Conservation (phyloP, 2,797 vertebrate genomes). For the Eupleurogrammus muticus region DNA sequence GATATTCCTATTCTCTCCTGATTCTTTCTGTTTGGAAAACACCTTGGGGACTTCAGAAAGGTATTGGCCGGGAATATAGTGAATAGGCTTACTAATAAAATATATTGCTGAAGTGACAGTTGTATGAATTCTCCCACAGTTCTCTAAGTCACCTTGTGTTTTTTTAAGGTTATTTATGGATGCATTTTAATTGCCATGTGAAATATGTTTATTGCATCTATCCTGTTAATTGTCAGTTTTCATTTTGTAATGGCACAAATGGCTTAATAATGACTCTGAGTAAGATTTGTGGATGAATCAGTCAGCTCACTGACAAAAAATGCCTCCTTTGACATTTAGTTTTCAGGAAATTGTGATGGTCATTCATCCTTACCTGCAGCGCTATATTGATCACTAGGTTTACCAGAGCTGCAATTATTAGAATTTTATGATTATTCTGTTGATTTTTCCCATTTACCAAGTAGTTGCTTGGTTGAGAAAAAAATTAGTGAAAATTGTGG, state of each 20-base stretch:
- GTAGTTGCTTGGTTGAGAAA: too few species aligned
- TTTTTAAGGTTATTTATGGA: slow-evolving; percentile 1
- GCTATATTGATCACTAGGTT: background rate
- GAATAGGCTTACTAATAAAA: too few species aligned
- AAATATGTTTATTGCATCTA: background rate
- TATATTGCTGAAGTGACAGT: too few species aligned
- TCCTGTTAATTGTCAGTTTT: slow-evolving; percentile 6
- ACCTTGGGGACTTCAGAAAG: too few species aligned
- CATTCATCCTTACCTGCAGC: background rate
- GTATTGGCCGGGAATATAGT: too few species aligned
- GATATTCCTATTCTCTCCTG: too few species aligned
- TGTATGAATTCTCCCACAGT: too few species aligned
- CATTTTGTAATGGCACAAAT: background rate
- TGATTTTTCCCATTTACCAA: background rate
- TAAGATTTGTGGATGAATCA: background rate
- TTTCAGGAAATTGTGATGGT: background rate
- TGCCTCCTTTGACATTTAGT: too few species aligned
- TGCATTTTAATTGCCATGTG: background rate
- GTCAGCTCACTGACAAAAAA: background rate
- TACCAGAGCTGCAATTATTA: background rate
- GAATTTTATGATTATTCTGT: background rate
- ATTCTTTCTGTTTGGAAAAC: too few species aligned
- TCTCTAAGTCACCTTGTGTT: too few species aligned
- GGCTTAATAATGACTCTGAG: background rate
- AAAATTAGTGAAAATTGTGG: too few species aligned